These are phyloP conservation scores for Alentia gelatinosa DNA, from an alignment of 2,888 invertebrate genomes.

Conservation along the genomic window DNA sequence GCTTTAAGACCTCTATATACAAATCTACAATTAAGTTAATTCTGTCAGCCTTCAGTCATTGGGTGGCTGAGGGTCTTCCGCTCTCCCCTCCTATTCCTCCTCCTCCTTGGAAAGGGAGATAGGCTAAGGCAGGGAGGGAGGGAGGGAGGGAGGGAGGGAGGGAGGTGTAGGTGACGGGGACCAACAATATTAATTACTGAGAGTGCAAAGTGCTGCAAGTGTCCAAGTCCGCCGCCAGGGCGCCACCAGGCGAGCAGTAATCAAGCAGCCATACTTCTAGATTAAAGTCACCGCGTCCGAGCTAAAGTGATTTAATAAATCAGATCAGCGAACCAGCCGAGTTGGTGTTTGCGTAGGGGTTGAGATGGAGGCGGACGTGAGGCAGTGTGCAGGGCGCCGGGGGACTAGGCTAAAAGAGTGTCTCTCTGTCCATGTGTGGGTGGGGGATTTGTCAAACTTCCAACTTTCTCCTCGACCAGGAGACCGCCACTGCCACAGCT, in stretches of 20 bases:
- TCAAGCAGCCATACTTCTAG: constrained; percentile 7
- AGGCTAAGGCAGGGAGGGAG: background rate
- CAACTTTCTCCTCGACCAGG: no score
- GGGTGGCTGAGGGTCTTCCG: no score
- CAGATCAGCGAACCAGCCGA: background rate
- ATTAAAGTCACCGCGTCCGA: background rate
- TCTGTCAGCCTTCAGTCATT: background rate
- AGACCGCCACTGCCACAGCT: no score
- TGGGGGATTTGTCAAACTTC: no score
- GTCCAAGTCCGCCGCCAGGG: background rate
- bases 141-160: background rate
- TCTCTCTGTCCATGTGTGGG: no score
- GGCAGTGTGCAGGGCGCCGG: background rate
- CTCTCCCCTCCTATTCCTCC: no score
- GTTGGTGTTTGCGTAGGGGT: background rate
- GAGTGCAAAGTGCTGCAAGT: constrained; percentile 29
- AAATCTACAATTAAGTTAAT: background rate
- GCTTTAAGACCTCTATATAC: background rate
- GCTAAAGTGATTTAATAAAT: constrained; percentile 11
- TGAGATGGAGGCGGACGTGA: background rate
- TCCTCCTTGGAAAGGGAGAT: no score
- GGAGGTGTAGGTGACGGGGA: background rate
- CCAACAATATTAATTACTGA: constrained; percentile 3
- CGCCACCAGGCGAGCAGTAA: background rate
- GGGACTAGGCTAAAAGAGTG: no score